These are phyloP conservation scores for Coptotermes formosanus DNA, from an alignment of 1,140 invertebrate species.

Conservation along the genomic window DNA sequence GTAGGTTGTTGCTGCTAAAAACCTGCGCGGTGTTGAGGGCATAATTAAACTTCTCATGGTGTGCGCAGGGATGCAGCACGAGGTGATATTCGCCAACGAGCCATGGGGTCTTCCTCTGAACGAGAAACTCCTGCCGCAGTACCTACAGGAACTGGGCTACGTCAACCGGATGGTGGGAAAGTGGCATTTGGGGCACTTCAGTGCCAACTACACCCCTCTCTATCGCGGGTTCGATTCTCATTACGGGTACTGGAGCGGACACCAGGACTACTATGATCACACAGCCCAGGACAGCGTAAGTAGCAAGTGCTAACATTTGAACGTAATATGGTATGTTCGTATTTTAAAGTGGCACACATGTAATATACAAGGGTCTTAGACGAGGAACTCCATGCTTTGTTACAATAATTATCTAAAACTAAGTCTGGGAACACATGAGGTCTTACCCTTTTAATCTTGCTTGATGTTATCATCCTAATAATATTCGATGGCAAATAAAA, in stretches of 20 bases:
- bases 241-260: slow-evolving; percentile 63
- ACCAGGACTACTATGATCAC: slow-evolving; percentile 64
- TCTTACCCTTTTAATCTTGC: no score
- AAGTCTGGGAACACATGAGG: no score
- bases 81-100: slow-evolving; percentile 52
- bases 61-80: slow-evolving; percentile 57
- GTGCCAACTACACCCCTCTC: slow-evolving; percentile 58
- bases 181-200: slow-evolving; percentile 66
- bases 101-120: slow-evolving; percentile 57
- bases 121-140: slow-evolving; percentile 55
- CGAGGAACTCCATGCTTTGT: no score
- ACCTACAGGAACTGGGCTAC: slow-evolving; percentile 60
- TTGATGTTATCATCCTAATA: no score
- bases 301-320: no score
- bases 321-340: no score
- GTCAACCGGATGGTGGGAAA: slow-evolving; percentile 67
- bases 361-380: no score
- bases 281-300: slow-evolving; percentile 34
- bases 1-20: no score
- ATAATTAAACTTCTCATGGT: not conserved
- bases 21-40: no score
- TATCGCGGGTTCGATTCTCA: slow-evolving; percentile 66
- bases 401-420: no score
- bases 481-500: no score
- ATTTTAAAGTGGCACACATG: no score